Conservation (phyloP, 2,797 vertebrate genomes). For the Lutjanus campechanus region DNA sequence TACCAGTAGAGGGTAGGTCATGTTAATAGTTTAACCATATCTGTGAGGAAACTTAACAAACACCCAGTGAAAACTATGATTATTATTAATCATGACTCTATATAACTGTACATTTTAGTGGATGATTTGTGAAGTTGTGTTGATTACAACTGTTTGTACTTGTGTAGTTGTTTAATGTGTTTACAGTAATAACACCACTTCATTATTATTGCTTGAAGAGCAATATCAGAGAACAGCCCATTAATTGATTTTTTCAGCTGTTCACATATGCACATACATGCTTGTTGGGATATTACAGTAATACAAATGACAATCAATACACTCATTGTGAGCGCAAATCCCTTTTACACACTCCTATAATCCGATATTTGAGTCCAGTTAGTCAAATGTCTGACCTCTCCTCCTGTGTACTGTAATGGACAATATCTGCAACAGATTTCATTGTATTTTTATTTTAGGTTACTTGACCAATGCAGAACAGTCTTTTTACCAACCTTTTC, state of each 20-base stretch:
- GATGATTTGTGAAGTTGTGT: not conserved
- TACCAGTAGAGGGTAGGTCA: slow-evolving; percentile 9
- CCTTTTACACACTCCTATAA: not conserved
- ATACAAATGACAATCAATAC: not conserved
- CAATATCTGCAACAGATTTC: not conserved
- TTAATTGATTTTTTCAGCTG: not conserved
- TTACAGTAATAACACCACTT: not conserved
- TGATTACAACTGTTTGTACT: not conserved
- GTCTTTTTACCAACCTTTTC: not conserved
- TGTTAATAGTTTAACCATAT: not conserved
- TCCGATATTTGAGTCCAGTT: too few species aligned
- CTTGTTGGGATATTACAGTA: not conserved
- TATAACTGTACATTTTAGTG: not conserved
- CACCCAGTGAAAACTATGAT: not conserved
- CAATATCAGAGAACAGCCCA: not conserved
- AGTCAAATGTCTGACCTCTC: not conserved
- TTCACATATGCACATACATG: not conserved
- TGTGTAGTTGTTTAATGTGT: not conserved
- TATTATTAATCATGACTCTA: not conserved
- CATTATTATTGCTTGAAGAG: not conserved
- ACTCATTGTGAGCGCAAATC: not conserved
- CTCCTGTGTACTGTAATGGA: not conserved
- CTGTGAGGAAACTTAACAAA: not conserved
- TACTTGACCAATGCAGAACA: not conserved
- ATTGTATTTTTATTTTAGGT: not conserved